Evolutionary conservation across 2,888 invertebrate species (phyloP), one percentile per base, ranked within the genome.

Genomic region (Pegoplata infirma): DNA sequence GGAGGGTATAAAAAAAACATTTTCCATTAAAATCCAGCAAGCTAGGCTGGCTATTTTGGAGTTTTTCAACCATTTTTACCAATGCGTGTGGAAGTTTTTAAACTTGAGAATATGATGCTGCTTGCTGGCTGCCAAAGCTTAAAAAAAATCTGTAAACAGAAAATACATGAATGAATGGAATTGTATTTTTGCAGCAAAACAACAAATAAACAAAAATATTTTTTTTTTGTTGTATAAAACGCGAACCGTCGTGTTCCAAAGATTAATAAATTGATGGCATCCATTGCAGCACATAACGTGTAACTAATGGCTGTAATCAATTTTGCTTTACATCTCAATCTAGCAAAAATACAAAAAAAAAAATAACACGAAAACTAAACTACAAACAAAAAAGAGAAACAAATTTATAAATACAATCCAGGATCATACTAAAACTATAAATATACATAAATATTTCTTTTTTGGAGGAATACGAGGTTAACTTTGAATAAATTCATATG

Each of bases 301-400:
- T 89, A 89, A 90, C 90, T 90, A 90, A 90, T 90, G 89, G 87
- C 86, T 85, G 87, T 87, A 88, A 90, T 90, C 90, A 90, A 90
- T 90, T 90, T 88, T 89, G 88, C 90, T 90, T 90, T 90, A 90
- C 90, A 90, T 89, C 90, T 90, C 90, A 90, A 90, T 90, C 90
- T 90, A 89, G 87, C 87, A 88, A 69, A 44, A 51, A 44, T 25
- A 66, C 63, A 17, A 56, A 59, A 53, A 78, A 36, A 73, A 63
- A 59, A 23, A 59, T 12, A 73, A 68, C 64, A 75, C 55, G 59
- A 69, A 72, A 72, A 76, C 44, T 53, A 59, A 71, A 63, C 44
- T 46, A 25, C 36, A 64, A 66, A 58, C 59, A 19, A 25, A 32
- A 23, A 49, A 56, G 4, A 46, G 44, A 59, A 76, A 79, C 53